phyloP scores from a whole-genome alignment of 1,140 invertebrate genomes.

The Drosophila tani region DNA sequence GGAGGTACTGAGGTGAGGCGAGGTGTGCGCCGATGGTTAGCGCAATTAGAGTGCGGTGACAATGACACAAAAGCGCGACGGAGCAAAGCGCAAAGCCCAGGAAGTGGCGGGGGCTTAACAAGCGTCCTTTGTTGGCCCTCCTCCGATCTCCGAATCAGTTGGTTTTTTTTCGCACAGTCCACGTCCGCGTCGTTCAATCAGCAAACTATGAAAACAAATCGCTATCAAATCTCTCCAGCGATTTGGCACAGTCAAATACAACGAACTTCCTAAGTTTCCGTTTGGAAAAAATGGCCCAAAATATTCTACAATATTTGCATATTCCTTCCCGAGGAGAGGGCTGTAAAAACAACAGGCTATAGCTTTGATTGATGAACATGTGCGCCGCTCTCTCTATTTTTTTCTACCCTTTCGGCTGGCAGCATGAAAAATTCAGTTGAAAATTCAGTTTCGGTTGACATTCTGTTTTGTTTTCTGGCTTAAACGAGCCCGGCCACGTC shows the following conservation, averaged over 20 bases:
- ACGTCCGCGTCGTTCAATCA: slow-evolving; percentile 4
- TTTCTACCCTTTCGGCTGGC: slow-evolving; percentile 13
- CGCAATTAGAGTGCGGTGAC: slow-evolving; percentile 80
- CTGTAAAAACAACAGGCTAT: slow-evolving; percentile 45
- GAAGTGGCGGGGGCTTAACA: slow-evolving; percentile 63
- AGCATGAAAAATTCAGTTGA: slow-evolving; percentile 43
- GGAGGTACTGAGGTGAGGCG: not conserved
- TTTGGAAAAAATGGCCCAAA: slow-evolving; percentile 5
- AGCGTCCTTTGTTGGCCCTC: slow-evolving; percentile 59
- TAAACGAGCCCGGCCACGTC: slow-evolving; percentile 32
- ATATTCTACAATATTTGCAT: slow-evolving; percentile 41
- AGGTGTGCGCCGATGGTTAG: slow-evolving; percentile 59
- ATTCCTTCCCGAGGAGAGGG: slow-evolving; percentile 11
- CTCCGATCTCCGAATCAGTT: slow-evolving; percentile 6
- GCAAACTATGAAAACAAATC: slow-evolving; percentile 41
- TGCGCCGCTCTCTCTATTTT: slow-evolving; percentile 40
- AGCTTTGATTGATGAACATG: slow-evolving; percentile 81
- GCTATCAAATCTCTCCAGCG: slow-evolving; percentile 28
- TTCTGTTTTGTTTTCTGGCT: slow-evolving; percentile 38
- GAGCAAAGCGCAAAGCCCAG: slow-evolving; percentile 56
- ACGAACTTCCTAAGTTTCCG: slow-evolving; percentile 10
- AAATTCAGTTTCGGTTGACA: slow-evolving; percentile 66
- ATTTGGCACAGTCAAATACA: slow-evolving; percentile 1
- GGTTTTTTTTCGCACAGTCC: slow-evolving; percentile 23
- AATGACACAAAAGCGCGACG: slow-evolving; percentile 79